Evolutionary conservation across 2,888 invertebrate genomes (phyloP).

Genomic region (Amiota mariae): DNA sequence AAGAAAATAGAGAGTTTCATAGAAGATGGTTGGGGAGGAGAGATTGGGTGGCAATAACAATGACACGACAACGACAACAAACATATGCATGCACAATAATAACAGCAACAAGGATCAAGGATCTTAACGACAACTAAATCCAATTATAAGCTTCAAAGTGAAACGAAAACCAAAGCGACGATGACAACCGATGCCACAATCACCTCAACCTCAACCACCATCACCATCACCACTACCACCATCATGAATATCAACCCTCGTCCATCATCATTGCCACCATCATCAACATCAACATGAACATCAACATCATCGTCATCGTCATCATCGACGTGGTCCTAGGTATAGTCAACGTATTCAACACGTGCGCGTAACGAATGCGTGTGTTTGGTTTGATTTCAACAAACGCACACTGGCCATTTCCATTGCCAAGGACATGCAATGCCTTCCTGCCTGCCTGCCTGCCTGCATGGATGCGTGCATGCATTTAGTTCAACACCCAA

Average conservation of each 20-base stretch:
- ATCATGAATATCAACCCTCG: neutral
- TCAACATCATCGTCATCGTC: constrained; percentile 42
- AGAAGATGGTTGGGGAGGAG: no score
- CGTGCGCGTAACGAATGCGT: constrained; percentile 56
- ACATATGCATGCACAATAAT: constrained; percentile 54
- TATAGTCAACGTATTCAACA: constrained; percentile 37
- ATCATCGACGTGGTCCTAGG: constrained; percentile 15
- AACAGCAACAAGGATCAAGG: constrained; percentile 58
- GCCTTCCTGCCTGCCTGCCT: no score
- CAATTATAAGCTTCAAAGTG: constrained; percentile 53
- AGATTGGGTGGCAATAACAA: no score
- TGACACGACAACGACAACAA: constrained; percentile 46
- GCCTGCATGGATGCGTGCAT: constrained; percentile 10
- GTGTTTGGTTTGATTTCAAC: constrained; percentile 1
- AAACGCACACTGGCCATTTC: neutral
- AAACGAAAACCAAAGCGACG: constrained; percentile 37
- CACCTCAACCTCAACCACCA: constrained; percentile 33
- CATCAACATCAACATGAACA: constrained; percentile 38
- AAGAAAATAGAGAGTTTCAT: no score
- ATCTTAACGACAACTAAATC: constrained; percentile 63
- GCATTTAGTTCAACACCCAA: constrained; percentile 38
- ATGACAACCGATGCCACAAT: constrained; percentile 12
- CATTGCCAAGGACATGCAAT: constrained; percentile 14
- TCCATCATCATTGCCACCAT: constrained; percentile 11
- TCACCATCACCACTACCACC: neutral